Conservation (phyloP, 2,888 invertebrate species). For the Drosophila pseudotalamancana region DNA sequence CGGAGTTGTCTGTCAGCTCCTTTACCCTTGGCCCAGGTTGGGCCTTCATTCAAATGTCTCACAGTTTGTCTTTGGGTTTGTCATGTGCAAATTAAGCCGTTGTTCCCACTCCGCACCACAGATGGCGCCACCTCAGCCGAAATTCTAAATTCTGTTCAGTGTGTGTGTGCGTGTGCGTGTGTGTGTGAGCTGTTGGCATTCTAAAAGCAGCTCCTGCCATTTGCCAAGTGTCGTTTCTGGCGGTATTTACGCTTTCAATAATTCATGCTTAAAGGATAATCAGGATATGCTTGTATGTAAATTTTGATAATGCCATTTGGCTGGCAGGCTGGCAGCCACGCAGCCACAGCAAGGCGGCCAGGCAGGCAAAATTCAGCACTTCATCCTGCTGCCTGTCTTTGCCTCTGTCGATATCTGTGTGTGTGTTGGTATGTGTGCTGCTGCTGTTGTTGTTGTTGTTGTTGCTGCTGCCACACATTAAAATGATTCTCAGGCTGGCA, state of each 20-base stretch:
- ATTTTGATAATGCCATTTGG: conserved; percentile 78
- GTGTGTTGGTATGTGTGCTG: not conserved
- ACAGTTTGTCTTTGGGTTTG: conserved; percentile 66
- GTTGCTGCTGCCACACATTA: conserved; percentile 9
- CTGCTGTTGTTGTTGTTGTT: not conserved
- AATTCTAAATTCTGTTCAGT: no score
- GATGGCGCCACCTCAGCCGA: no score
- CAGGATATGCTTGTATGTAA: conserved; percentile 80
- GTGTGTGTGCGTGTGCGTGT: no score
- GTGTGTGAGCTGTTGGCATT: conserved; percentile 30
- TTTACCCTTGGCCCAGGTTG: not conserved
- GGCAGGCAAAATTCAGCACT: conserved; percentile 22
- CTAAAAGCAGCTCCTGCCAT: conserved; percentile 29
- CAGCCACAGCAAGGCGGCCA: no score
- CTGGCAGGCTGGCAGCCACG: conserved; percentile 19
- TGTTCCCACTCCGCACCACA: conserved; percentile 10
- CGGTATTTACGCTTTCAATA: conserved; percentile 81
- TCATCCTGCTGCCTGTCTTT: not conserved
- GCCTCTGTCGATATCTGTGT: not conserved
- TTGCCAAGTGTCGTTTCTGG: conserved; percentile 57
- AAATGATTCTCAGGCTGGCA: conserved; percentile 28
- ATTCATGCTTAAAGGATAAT: conserved; percentile 80
- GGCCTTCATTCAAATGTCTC: conserved; percentile 53
- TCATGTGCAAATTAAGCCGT: conserved; percentile 76
- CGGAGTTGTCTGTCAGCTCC: conserved; percentile 12